Base-by-base conservation (phyloP, 2,888 invertebrate genomes). In the Rhaphigaster nebulosa region DNA sequence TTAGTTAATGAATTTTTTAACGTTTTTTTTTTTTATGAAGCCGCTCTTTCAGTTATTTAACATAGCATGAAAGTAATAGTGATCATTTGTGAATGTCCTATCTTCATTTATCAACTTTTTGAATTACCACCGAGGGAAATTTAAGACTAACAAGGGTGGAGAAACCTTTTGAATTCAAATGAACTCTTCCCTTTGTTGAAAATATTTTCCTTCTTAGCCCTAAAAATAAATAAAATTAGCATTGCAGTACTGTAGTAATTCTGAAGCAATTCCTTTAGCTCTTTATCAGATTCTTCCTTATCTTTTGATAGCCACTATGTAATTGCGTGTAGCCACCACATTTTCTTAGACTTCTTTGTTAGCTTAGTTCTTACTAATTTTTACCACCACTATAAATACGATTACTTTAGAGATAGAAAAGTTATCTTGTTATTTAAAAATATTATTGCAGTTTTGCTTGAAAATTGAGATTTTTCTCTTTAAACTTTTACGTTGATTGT, bases 181-280 rank as follows among this genome's bases (percentile, higher is more conserved):
- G 29, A 76, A 38, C 34, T n/a, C 15, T 29, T 23, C 18, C 70
- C 20, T 10, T 38, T 76, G 5, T 6, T 38, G 34, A 8, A 38
- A 76, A 34, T 38, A 76, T 38, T 76, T 34, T 76, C 23, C 38
- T 76, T 38, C 20, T 29, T 38, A 20, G 3, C 20, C 38, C 38
- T 65, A 76, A 76, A 76, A 76, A 76, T 76, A 76, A 76, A 76
- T 76, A 76, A 20, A 38, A 76, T 76, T 76, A 76, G 70, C 70
- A 76, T 76, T 76, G 20, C 70, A 18, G 15, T 65, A 3, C 60
- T n/a, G 60, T 60, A 65, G 15, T 29, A 29, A 4, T n/a, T n/a
- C n/a, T 29, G 12, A 10, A 29, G 18, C 70, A 38, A 38, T 76
- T 76, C 38, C 38, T 76, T 76, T 29, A 38, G 20, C 70, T 76